Conservation (phyloP, 2,797 vertebrate genomes). For the Epinephelus coioides region DNA sequence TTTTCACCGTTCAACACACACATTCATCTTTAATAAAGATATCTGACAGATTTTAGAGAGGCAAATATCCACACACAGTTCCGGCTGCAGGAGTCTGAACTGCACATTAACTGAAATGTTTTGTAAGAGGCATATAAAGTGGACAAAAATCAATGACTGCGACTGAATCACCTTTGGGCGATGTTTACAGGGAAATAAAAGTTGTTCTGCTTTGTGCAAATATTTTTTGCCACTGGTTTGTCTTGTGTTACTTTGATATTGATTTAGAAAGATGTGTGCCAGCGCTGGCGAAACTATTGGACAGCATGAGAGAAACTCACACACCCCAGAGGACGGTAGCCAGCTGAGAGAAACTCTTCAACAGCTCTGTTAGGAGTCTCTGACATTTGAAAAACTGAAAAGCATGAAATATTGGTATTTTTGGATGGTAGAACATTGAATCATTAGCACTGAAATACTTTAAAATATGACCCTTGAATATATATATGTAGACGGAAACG, state of each 20-base stretch:
- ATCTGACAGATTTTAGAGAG: constrained; percentile 14
- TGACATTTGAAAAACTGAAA: constrained; percentile 44
- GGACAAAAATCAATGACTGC: constrained; percentile 41
- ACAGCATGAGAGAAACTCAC: constrained; percentile 39
- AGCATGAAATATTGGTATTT: constrained; percentile 27
- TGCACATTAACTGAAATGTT: constrained; percentile 34
- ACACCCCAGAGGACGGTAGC: constrained; percentile 16
- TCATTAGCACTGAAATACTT: background rate
- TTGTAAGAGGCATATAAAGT: constrained; percentile 27
- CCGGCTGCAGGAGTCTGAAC: constrained; percentile 19
- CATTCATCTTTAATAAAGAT: constrained; percentile 35
- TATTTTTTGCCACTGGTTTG: constrained; percentile 42
- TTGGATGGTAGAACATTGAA: background rate
- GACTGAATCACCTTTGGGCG: constrained; percentile 35
- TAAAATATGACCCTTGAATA: background rate
- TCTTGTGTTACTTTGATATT: constrained; percentile 55
- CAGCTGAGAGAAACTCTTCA: constrained; percentile 30
- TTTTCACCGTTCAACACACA: constrained; percentile 14
- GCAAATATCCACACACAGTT: constrained; percentile 20
- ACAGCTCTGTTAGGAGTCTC: constrained; percentile 29
- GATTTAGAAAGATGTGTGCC: constrained; percentile 46
- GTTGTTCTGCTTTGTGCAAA: constrained; percentile 29
- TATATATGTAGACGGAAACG: constrained; percentile 8
- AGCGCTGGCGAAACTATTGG: constrained; percentile 40
- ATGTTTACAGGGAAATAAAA: constrained; percentile 35